Evolutionary conservation across 2,797 vertebrate species (phyloP).

Genomic region (Urophycis tenuis): DNA sequence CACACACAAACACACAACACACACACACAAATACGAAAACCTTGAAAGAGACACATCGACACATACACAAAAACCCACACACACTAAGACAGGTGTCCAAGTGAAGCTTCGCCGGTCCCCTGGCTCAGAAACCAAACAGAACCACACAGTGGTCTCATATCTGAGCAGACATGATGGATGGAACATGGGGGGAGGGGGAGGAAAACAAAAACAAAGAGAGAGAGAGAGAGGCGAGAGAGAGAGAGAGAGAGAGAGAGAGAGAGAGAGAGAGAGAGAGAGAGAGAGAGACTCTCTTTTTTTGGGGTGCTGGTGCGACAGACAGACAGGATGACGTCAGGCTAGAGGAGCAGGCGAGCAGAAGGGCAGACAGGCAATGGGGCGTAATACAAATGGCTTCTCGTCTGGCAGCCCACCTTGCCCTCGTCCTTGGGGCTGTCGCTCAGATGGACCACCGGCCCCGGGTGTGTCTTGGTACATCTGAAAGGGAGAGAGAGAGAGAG

Average conservation of each 20-base stretch:
- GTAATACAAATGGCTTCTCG: conserved; percentile 4
- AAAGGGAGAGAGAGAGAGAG: conserved; percentile 37
- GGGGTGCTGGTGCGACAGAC: background rate
- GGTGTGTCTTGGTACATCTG: conserved; percentile 97
- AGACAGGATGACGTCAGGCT: background rate
- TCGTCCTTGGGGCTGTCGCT: conserved; percentile 98
- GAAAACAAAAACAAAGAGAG: background rate
- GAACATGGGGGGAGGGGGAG: background rate
- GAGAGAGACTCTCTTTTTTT: too few relatives aligned
- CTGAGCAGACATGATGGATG: background rate
- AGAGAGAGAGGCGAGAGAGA: background rate
- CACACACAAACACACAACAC: background rate
- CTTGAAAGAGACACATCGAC: too few relatives aligned
- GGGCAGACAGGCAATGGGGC: background rate
- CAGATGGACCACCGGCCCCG: conserved; percentile 95
- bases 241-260: background rate
- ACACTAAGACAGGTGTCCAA: too few relatives aligned
- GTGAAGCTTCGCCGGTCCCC: background rate
- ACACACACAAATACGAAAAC: too few relatives aligned
- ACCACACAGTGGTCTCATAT: background rate
- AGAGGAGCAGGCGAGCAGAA: background rate
- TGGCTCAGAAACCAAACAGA: background rate
- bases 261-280: too few relatives aligned
- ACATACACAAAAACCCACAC: too few relatives aligned
- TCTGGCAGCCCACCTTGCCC: conserved; percentile 84